Evolutionary conservation across 1,140 invertebrate genomes (phyloP), one percentile per base, ranked within the genome.

Genomic region (Lepidurus couesii): DNA sequence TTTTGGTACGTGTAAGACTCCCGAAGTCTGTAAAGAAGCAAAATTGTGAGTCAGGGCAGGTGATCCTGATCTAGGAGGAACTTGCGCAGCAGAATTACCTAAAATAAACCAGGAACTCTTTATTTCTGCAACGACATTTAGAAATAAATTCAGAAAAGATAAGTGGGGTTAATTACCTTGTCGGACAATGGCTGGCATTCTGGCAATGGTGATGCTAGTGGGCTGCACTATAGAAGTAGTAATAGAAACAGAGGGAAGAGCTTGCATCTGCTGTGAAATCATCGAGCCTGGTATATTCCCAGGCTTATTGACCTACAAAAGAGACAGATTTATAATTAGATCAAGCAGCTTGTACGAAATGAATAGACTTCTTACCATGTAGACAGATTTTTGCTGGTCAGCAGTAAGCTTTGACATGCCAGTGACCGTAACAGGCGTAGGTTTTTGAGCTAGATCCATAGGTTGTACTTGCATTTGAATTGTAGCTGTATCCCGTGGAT

Each of bases 1-100:
- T 79, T 79, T 79, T 43, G 78, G 78, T 75, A 79, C 78, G 44
- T 79, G 78, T 44, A 74, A 75, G 44, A 47, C 47, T 9, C 43
- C 43, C 16, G 47, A 16, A 44, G 43, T 21, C 21, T 44, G 24
- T 11, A 42, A 34, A 6, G 75, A 43, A 7, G 47, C 75, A 45
- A 75, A 44, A 21, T 45, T 11, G 42, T 75, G 44, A 16, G 73
- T 44, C 16, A 75, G 75, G 9, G 78, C 24, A 13, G 44, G 43
- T 10, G 78, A 79, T 5, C 43, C 21, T 1, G 74, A 42, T 47
- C 45, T 65, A 16, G 65, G 8, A 47, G 76, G 16, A 21, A 74
- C 34, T n/a, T 74, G 78, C 16, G 75, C 78, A 8, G 42, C 73
- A 75, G 73, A 44, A 44, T 74, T 74, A 47, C 73, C 78, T 74